Conservation (phyloP, 2,113 vertebrate species). For the Morone chrysops region DNA sequence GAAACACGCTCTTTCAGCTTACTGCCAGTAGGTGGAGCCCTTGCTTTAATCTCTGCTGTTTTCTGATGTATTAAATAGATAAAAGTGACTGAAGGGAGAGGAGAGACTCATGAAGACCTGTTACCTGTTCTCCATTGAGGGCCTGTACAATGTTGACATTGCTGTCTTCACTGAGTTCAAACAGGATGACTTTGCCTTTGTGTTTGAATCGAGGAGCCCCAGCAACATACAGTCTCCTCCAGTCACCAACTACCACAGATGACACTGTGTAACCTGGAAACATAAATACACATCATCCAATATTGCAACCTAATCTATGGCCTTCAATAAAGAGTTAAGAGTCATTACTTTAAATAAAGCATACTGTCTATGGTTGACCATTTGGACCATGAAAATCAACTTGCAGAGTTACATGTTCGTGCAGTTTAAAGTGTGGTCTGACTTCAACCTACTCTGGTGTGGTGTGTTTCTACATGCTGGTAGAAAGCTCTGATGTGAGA, state of each 20-base stretch:
- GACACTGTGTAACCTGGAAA: constrained; percentile 93
- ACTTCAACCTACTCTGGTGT: background rate
- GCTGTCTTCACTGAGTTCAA: constrained; percentile 87
- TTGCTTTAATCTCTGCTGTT: constrained; percentile 2
- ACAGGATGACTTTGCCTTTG: constrained; percentile 95
- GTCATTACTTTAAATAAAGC: background rate
- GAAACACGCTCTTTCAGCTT: constrained; percentile 21
- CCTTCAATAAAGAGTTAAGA: background rate
- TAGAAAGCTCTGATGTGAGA: constrained; percentile 5
- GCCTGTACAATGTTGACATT: constrained; percentile 87
- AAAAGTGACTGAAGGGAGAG: background rate
- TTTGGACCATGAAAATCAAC: background rate
- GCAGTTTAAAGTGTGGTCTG: background rate
- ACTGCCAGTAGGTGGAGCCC: constrained; percentile 62
- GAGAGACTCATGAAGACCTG: background rate
- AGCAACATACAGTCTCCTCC: constrained; percentile 87
- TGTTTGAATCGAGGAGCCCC: constrained; percentile 96
- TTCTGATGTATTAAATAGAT: background rate
- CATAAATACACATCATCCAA: constrained; percentile 20
- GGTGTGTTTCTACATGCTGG: background rate
- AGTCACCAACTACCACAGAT: constrained; percentile 86
- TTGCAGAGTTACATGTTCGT: background rate
- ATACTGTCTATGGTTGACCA: background rate
- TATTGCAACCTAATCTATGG: background rate
- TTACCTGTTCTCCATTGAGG: constrained; percentile 93